Percentiles rank a stretch among this genome's conserved stretches.
phyloP scores from a whole-genome alignment of 1,140 invertebrate genomes.

The Harlomillsia oculata region DNA sequence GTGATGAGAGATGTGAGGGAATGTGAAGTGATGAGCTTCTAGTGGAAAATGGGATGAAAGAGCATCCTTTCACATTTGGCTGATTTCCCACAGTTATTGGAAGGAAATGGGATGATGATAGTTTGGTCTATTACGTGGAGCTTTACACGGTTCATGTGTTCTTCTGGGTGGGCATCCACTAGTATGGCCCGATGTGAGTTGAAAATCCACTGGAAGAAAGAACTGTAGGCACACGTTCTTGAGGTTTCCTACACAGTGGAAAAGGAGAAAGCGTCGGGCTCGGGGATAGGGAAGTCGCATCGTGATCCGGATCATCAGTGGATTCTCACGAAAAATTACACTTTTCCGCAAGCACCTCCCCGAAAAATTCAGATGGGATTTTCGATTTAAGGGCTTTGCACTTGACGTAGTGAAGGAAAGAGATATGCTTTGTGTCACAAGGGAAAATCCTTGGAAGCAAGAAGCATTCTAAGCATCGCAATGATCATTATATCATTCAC shows the following conservation, averaged over 20 bases:
- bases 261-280: neutral
- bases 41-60: constrained; percentile 22
- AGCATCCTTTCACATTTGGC: constrained; percentile 30
- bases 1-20: too few species aligned
- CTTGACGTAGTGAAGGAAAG: too few species aligned
- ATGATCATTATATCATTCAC: too few species aligned
- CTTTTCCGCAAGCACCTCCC: constrained; percentile 20
- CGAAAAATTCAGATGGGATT: constrained; percentile 28
- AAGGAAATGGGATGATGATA: constrained; percentile 35
- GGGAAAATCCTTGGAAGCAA: too few species aligned
- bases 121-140: constrained; percentile 27
- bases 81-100: constrained; percentile 33
- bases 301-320: constrained; percentile 29
- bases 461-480: too few species aligned
- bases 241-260: neutral
- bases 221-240: neutral
- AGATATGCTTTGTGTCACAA: too few species aligned
- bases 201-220: too few species aligned
- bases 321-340: constrained; percentile 35
- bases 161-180: neutral
- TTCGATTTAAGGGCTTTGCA: constrained; percentile 25
- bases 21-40: too few species aligned
- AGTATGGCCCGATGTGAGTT: neutral
- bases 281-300: constrained; percentile 3
- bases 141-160: constrained; percentile 18